These are phyloP conservation scores for Taeniopygia guttata DNA, from an alignment of 2,797 vertebrate genomes.

Conservation along the genomic window DNA sequence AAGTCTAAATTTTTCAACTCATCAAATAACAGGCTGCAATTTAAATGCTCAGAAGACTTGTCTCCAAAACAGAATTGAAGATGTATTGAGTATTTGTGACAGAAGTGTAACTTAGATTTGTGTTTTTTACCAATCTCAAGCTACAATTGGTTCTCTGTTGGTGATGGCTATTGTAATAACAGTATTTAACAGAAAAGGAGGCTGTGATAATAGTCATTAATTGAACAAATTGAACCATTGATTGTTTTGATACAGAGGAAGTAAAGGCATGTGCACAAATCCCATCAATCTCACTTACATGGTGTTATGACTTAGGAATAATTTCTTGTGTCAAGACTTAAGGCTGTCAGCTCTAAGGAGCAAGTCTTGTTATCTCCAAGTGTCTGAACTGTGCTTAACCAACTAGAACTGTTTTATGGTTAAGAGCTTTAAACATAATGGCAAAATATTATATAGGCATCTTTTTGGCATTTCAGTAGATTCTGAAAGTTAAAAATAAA, in stretches of 20 bases:
- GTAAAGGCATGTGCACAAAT: background rate
- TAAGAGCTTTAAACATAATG: background rate
- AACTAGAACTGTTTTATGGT: background rate
- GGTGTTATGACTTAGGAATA: background rate
- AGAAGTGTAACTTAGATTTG: background rate
- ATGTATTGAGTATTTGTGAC: background rate
- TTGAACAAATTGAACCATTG: background rate
- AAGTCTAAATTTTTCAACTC: background rate
- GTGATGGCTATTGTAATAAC: background rate
- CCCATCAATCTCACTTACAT: background rate
- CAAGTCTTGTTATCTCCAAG: background rate
- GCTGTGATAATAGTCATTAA: background rate
- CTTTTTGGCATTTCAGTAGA: background rate
- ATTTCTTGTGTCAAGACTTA: background rate
- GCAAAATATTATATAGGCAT: background rate
- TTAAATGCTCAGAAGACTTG: background rate
- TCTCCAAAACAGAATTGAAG: background rate
- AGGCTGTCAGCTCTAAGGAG: background rate
- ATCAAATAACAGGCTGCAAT: background rate
- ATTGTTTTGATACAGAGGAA: background rate
- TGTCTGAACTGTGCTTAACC: background rate
- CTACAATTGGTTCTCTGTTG: background rate
- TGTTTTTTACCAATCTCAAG: background rate
- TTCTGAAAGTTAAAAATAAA: slow-evolving; percentile 2
- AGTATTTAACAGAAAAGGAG: background rate